A percentile compares a stretch with the other conserved stretches of the same genome.
phyloP scores from a whole-genome alignment of 2,113 vertebrate genomes.

The Dinomys branickii region DNA sequence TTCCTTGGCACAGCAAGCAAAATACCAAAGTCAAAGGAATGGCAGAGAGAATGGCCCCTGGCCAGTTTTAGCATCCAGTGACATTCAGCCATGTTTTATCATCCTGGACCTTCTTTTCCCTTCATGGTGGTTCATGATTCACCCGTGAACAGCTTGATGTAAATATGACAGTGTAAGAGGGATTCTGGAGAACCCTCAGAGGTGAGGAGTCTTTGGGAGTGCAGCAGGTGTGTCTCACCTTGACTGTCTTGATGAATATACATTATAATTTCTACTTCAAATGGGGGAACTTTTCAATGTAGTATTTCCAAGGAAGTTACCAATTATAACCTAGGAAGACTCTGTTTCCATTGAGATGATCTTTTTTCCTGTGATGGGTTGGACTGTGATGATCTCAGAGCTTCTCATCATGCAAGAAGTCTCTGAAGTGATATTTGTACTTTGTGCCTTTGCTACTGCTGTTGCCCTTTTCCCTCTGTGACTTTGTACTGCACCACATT shows the following conservation, averaged over 20 bases:
- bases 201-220: not conserved
- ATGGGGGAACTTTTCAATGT: not conserved
- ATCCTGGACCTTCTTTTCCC: not conserved
- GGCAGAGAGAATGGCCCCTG: not conserved
- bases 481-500: slow-evolving; percentile 11
- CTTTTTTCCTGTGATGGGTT: not conserved
- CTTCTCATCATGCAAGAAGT: rapidly evolving
- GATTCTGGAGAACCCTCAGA: not conserved
- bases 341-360: rapidly evolving
- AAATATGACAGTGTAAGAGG: not conserved
- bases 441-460: not conserved
- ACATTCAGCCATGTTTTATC: not conserved
- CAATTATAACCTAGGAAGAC: not conserved
- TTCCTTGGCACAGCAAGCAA: not conserved
- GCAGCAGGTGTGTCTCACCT: not conserved
- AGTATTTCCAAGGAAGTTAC: not conserved
- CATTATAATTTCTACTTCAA: not conserved
- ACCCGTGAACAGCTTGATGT: not conserved
- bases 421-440: not conserved
- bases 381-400: not conserved
- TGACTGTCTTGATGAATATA: not conserved
- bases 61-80: not conserved
- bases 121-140: not conserved
- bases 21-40: not conserved
- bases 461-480: not conserved